Conservation (phyloP, 2,113 vertebrate species). For the Malurus melanocephalus region DNA sequence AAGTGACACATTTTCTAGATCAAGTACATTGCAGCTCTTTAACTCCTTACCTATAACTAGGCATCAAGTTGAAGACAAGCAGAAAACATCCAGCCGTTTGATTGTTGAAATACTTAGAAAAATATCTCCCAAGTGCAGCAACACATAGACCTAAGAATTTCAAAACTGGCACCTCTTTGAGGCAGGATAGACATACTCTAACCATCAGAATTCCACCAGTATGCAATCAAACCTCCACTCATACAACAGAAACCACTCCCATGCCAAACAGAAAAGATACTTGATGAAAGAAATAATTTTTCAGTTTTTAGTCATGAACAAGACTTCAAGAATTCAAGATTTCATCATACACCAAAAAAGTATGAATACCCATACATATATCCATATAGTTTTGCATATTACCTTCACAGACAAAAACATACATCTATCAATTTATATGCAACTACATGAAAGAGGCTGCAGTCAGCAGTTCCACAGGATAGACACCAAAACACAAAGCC, state of each 20-base stretch:
- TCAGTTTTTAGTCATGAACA: neutral
- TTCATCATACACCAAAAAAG: neutral
- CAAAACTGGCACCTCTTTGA: neutral
- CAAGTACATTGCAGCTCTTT: neutral
- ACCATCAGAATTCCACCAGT: neutral
- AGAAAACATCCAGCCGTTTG: neutral
- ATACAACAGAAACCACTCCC: neutral
- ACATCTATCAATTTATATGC: neutral
- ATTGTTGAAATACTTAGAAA: neutral
- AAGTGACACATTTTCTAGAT: neutral
- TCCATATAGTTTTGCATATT: neutral
- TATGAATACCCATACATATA: neutral
- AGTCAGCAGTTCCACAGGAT: neutral
- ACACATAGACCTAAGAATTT: neutral
- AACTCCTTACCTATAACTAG: neutral
- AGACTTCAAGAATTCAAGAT: neutral
- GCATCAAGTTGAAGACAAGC: neutral
- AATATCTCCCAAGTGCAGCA: neutral
- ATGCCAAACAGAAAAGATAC: neutral
- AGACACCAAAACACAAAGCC: neutral
- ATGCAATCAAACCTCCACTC: neutral
- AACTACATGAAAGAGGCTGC: neutral
- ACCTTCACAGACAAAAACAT: neutral
- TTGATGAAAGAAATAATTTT: neutral
- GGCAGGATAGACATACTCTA: neutral